A percentile compares a stretch with the other conserved stretches of the same genome.
Conservation (phyloP, 2,113 vertebrate genomes). For the Chamaea fasciata region DNA sequence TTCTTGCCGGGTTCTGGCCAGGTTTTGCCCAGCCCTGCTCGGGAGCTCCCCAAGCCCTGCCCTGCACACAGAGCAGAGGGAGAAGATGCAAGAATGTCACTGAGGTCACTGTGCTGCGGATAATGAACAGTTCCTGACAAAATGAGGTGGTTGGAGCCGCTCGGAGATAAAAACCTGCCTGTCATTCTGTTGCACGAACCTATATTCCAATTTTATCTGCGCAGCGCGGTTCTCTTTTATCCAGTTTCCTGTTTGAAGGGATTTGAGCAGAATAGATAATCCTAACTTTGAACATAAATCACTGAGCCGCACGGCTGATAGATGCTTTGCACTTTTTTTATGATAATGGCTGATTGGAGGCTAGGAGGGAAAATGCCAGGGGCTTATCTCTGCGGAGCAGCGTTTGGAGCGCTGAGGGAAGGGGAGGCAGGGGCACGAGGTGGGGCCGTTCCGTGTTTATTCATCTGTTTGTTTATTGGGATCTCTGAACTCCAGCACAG, state of each 20-base stretch:
- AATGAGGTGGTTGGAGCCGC: slow-evolving; percentile 62
- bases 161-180: slow-evolving; percentile 67
- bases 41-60: neutral
- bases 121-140: slow-evolving; percentile 65
- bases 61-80: fast-evolving
- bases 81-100: neutral
- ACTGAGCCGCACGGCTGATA: slow-evolving; percentile 75
- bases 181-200: slow-evolving; percentile 61
- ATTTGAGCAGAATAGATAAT: slow-evolving; percentile 93
- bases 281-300: slow-evolving; percentile 96
- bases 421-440: neutral
- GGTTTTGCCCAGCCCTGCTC: neutral
- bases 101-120: neutral
- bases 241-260: slow-evolving; percentile 89
- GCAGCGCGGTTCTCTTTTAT: slow-evolving; percentile 79
- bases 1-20: no score
- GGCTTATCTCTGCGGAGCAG: slow-evolving; percentile 91
- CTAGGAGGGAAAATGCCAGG: slow-evolving; percentile 81
- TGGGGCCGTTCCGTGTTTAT: neutral
- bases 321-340: slow-evolving; percentile 87
- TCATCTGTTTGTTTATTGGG: neutral
- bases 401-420: slow-evolving; percentile 33
- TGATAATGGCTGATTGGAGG: slow-evolving; percentile 85
- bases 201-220: slow-evolving; percentile 80
- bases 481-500: neutral